A percentile compares a stretch with the other conserved stretches of the same genome.
phyloP scores from a whole-genome alignment of 1,140 invertebrate genomes.

The Lasaia peninsularis region DNA sequence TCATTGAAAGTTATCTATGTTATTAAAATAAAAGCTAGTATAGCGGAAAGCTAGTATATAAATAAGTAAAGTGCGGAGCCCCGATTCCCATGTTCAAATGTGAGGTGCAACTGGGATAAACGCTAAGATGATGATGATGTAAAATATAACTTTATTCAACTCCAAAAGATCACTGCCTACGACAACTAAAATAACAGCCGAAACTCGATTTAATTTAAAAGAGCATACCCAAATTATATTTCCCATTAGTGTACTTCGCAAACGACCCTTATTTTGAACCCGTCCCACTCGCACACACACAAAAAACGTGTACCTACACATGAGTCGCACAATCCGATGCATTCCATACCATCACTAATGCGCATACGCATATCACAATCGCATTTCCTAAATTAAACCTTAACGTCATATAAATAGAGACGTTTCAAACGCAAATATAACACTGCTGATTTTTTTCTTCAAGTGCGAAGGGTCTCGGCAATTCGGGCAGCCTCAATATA shows the following conservation, averaged over 20 bases:
- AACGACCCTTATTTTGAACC: constrained; percentile 43
- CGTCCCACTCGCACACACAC: constrained; percentile 52
- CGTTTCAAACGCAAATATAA: constrained; percentile 17
- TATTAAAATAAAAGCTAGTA: too few relatives aligned
- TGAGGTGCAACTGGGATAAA: too few relatives aligned
- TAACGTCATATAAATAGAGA: constrained; percentile 37
- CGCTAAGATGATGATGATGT: too few relatives aligned
- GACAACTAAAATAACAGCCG: constrained; percentile 2
- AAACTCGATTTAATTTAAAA: constrained; percentile 11
- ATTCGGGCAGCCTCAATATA: constrained; percentile 65
- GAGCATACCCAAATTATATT: constrained; percentile 54
- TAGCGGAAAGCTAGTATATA: too few relatives aligned
- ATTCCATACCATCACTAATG: constrained; percentile 52
- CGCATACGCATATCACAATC: not conserved
- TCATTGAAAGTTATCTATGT: too few relatives aligned
- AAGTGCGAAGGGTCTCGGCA: constrained; percentile 70
- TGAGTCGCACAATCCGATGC: constrained; percentile 56
- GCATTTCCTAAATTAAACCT: constrained; percentile 36
- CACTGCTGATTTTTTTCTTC: constrained; percentile 50
- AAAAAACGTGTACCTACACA: constrained; percentile 67
- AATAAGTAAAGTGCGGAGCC: too few relatives aligned
- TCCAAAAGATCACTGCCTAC: too few relatives aligned
- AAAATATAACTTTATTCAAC: too few relatives aligned
- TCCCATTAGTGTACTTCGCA: constrained; percentile 69
- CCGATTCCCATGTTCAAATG: too few relatives aligned